Base-by-base conservation (phyloP, 2,797 vertebrate species). In the Ptychadena robeensis region DNA sequence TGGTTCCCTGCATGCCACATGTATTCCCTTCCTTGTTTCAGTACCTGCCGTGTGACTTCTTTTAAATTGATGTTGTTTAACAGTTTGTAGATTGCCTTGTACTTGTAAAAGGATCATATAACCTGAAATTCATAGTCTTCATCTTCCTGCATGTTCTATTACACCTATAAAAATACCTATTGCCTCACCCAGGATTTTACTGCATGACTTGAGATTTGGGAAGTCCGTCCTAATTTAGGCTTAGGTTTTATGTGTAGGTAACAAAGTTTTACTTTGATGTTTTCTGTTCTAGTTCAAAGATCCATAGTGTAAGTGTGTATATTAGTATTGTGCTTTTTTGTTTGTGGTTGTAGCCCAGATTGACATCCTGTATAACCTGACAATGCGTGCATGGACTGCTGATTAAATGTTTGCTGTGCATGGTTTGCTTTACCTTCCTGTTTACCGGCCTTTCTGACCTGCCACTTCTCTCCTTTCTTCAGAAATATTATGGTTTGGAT, bases 401-500 rank as follows among this genome's bases (percentile, higher is more conserved):
- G 35, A 28, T 28, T 2, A 15, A 15, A 8, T 15, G 2, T 18
- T 15, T 40, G 67, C 27, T 71, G 38, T 53, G 8, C 22, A 1
- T 27, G 18, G 12, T 31, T 1, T 67, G 11, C 37, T 68, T 3
- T 14, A 11, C 11, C 38, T 34, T 63, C 1, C 11, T 68, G 18
- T 8, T 31, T 57, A 32, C 27, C 10, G 12, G 34, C 61, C 31
- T 9, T 34, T 3, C 12, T 75, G 84, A 0, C 37, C 4, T 82
- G 85, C 82, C 30, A 0, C 4, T 66, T 80, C 31, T 88, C 18
- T 90, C 89, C 86, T 86, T 87, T 89, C 88, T 89, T 2, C 94
- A 98, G 97, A 98, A 95, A 90, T 97, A 96, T 92, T 96, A 95
- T 92, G 96, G 96, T 92, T 93, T 96, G 96, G 96, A 98, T 87